Base-by-base conservation (phyloP, 2,797 vertebrate species). In the Cryptoblepharus egeriae region DNA sequence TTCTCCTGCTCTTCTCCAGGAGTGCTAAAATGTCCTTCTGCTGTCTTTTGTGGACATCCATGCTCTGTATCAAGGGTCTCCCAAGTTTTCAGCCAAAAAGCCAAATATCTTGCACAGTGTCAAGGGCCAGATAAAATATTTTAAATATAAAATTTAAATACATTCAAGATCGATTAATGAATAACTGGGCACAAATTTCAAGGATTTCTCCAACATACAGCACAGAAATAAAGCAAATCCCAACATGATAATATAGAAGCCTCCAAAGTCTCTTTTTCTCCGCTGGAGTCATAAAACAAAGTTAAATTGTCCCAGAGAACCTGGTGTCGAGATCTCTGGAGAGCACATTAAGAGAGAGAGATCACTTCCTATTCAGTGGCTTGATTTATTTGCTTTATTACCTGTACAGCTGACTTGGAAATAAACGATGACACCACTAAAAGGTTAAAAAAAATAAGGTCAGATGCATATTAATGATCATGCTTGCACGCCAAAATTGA, bases 371-470 rank as follows among this genome's bases (percentile, higher is more conserved):
- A 18, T 85, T 84, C 67, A 70, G 4, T 32, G 55, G 39, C 4
- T 24, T 49, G 52, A 77, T 80, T 83, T 63, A 73, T 80, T 72
- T 63, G 22, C 77, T 67, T 83, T 73, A 83, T 83, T 80, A 74
- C n/a, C 69, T 61, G 57, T 64, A 79, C 49, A n/a, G 70, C 84
- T 89, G 58, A 70, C 39, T 45, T 80, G 80, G 74, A 80, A 86
- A 80, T 80, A 84, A 89, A 79, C 37, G 80, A 81, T 75, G 69
- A 63, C 24, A 1, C 82, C 74, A 42, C 88, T 80, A 84, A 71
- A 55, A 87, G 24, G 61, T 60, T 86, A 67, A 52, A 88, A 52
- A 88, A 84, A 91, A 89, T 52, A 77, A 87, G 83, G 82, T 39
- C 58, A 84, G 75, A 80, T 39, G 63, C 83, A 72, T 73, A 63